Evolutionary conservation across 30 jellyfish, hydroid and myxozoan species (phyloP), one percentile per base, ranked within the genome.

Genomic region (Cassiopea xamachana): DNA sequence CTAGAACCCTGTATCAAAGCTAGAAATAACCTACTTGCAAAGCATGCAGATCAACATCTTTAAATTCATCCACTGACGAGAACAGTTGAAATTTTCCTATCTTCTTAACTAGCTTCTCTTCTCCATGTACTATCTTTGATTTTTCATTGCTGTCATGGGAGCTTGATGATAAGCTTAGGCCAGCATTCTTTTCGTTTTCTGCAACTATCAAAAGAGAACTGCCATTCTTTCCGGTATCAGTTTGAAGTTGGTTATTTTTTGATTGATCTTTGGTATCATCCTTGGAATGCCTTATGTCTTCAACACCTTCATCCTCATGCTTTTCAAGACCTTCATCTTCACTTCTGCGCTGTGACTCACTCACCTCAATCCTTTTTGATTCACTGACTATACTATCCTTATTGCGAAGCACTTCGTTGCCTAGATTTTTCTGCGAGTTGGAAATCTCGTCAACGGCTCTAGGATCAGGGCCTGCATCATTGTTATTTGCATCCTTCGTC

Each of bases 1-100:
- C 39, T 27, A 27, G 39, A 27, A 27, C 39, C 39, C 39, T 27
- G 0, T 27, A 27, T 27, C 39, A 6, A 55, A 3, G 64, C 10
- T 0, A 10, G 64, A 55, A 10, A 10, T 8, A 6, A 71, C 55
- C 51, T 27, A 71, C 80, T 14, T 71, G 80, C 39, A 61, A 2
- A 15, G 90, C 90, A 47, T 82, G 70, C 18, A 60, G 19, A 82
- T 82, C 90, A 27, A 82, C 82, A 82, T 82, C 90, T 70, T 71
- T 82, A 51, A 82, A 82, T 12, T 60, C 90, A 46, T 82, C 90
- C 45, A 15, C 12, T 39, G 82, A 39, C 19, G 87, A 78, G 55
- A 78, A 78, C 71, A 78, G 51, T 17, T 49, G 50, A 50, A n/a
- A 48, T 50, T 78, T 78, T 27, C 48, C 48, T 47, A 2, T 49